phyloP scores from a whole-genome alignment of 2,113 vertebrate genomes.

The Sphyrna mokarran region DNA sequence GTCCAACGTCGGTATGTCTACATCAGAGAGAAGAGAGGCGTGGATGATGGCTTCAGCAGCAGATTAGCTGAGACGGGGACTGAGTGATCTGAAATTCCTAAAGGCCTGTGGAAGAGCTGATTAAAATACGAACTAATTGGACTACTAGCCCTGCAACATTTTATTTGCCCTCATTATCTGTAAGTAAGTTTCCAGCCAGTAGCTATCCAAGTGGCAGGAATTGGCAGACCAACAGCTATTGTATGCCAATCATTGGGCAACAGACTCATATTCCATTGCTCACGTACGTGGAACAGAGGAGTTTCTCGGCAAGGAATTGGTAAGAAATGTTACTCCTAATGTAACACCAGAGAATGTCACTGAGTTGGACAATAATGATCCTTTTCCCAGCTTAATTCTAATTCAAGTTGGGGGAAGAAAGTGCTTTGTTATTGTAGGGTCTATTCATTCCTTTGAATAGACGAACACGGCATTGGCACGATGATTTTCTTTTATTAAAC shows the following conservation, averaged over 20 bases:
- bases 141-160: background rate
- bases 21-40: no score
- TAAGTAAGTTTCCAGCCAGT: background rate
- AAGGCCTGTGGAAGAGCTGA: background rate
- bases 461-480: no score
- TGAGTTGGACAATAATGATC: background rate
- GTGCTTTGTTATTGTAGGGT: background rate
- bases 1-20: no score
- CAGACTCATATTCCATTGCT: background rate
- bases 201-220: background rate
- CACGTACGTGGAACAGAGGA: background rate
- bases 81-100: background rate
- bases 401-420: background rate
- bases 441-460: no score
- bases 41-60: no score
- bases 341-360: background rate
- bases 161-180: background rate
- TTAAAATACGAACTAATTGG: background rate
- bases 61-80: background rate
- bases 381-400: background rate
- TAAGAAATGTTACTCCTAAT: background rate
- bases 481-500: no score
- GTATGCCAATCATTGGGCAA: background rate
- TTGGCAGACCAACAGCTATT: background rate
- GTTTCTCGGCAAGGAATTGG: background rate